Evolutionary conservation across 2,888 invertebrate genomes (phyloP).

Genomic region (Dolichopus griseipennis): DNA sequence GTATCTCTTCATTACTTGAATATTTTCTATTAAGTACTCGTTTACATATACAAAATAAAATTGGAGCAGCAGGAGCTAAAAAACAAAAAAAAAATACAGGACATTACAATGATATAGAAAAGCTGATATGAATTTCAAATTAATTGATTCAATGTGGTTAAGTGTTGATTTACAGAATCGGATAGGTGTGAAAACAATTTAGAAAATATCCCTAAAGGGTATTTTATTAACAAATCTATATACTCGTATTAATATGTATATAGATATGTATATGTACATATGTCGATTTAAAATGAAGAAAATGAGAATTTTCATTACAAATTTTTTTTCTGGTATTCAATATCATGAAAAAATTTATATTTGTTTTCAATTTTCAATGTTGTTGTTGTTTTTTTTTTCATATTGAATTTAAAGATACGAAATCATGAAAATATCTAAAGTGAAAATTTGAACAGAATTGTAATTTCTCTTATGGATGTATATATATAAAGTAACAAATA

Average conservation of each 20-base stretch:
- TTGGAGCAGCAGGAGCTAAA: neutral
- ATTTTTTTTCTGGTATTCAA: too few relatives aligned
- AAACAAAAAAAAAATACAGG: too few relatives aligned
- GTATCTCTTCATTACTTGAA: conserved; percentile 1
- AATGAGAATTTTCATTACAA: too few relatives aligned
- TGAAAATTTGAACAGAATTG: neutral
- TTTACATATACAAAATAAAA: too few relatives aligned
- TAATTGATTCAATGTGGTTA: conserved; percentile 4
- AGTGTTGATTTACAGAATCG: conserved; percentile 4
- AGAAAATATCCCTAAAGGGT: neutral
- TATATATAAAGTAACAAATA: neutral
- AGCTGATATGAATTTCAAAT: conserved; percentile 1
- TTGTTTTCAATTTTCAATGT: too few relatives aligned
- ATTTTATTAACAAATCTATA: neutral
- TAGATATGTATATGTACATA: neutral
- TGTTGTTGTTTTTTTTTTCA: too few relatives aligned
- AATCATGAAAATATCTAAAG: too few relatives aligned
- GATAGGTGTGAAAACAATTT: conserved; percentile 6
- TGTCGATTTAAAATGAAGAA: too few relatives aligned
- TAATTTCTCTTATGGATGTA: neutral
- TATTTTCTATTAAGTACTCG: neutral
- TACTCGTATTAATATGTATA: neutral
- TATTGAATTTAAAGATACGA: too few relatives aligned
- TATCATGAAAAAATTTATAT: too few relatives aligned
- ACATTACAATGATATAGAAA: neutral